These are phyloP conservation scores for Danionella dracula DNA, from an alignment of 2,797 vertebrate genomes.

Conservation along the genomic window DNA sequence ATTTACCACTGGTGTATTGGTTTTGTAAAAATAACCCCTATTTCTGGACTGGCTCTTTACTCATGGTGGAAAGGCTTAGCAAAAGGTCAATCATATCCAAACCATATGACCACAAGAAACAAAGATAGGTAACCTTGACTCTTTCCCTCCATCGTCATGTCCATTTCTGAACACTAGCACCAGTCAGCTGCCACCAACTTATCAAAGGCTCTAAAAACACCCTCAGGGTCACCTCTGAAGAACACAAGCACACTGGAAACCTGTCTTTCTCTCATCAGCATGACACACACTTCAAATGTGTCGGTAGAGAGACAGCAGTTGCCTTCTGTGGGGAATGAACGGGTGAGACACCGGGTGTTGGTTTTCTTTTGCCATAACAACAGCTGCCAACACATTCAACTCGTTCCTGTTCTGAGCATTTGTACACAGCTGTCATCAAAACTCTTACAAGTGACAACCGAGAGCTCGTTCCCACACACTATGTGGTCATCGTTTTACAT, in stretches of 20 bases:
- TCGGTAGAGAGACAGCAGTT: slow-evolving; percentile 38
- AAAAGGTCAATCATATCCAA: no score
- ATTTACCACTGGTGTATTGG: no score
- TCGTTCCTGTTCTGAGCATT: slow-evolving; percentile 17
- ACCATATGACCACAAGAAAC: no score
- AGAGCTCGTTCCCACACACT: not conserved
- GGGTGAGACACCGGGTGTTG: slow-evolving; percentile 51
- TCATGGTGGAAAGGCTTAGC: no score
- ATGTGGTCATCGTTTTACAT: no score
- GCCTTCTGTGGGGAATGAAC: slow-evolving; percentile 45
- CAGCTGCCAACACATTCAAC: slow-evolving; percentile 56
- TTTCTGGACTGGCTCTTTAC: no score
- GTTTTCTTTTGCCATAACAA: slow-evolving; percentile 61
- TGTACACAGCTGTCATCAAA: slow-evolving; percentile 59
- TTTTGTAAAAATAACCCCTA: no score
- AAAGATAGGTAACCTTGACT: slow-evolving; percentile 15
- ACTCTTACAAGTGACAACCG: not conserved
- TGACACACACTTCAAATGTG: slow-evolving; percentile 3
- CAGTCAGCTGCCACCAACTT: slow-evolving; percentile 29
- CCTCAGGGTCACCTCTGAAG: slow-evolving; percentile 62
- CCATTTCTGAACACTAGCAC: slow-evolving; percentile 15
- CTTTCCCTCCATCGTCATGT: not conserved
- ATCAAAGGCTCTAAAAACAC: slow-evolving; percentile 48
- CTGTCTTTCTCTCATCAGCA: slow-evolving; percentile 20
- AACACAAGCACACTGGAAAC: slow-evolving; percentile 29